phyloP scores from a whole-genome alignment of 2,888 invertebrate genomes.

The Cephalotes varians region DNA sequence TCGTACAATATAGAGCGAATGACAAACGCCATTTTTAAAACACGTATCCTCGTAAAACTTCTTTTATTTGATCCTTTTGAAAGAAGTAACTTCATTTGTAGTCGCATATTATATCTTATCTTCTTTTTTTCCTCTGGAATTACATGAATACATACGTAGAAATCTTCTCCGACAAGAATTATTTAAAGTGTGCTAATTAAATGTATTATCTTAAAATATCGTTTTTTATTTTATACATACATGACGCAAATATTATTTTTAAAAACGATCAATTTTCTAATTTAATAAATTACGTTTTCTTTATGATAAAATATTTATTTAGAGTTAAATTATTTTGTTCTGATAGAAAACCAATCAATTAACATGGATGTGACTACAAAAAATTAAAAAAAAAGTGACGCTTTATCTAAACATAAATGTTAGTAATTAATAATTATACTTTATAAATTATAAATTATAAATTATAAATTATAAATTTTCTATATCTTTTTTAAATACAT shows the following conservation, averaged over 20 bases:
- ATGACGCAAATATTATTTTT: background rate
- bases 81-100: constrained; percentile 45
- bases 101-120: background rate
- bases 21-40: constrained; percentile 33
- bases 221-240: background rate
- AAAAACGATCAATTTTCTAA: background rate
- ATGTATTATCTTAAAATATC: background rate
- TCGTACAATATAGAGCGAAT: constrained; percentile 5
- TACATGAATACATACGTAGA: background rate
- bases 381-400: no score
- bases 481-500: no score
- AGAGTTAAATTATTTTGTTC: background rate
- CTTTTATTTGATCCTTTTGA: constrained; percentile 14
- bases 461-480: no score
- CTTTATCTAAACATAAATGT: no score
- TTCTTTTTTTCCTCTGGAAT: background rate
- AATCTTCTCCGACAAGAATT: constrained; percentile 6
- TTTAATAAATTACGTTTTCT: background rate
- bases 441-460: no score
- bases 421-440: no score
- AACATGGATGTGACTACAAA: no score
- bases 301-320: background rate
- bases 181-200: background rate
- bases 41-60: constrained; percentile 34
- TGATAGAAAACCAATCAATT: no score